A percentile compares a stretch with the other conserved stretches of the same genome.
phyloP scores from a whole-genome alignment of 2,797 vertebrate species.

The Myotis daubentonii region DNA sequence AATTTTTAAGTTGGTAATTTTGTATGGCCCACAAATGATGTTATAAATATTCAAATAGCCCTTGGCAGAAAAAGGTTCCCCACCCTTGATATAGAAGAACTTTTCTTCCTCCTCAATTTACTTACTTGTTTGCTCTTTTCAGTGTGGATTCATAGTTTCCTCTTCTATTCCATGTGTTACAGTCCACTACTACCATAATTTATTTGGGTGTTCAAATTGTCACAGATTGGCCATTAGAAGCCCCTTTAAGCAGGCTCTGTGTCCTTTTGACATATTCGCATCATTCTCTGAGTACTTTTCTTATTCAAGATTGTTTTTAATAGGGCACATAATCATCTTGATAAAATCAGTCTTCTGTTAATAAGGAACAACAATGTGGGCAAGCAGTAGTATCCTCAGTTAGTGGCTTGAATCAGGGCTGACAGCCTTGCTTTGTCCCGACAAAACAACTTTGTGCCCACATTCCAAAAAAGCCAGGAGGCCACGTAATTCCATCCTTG shows the following conservation, averaged over 20 bases:
- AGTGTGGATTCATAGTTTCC: neutral
- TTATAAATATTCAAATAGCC: too few relatives aligned
- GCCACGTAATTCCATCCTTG: neutral
- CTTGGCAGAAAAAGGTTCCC: too few relatives aligned
- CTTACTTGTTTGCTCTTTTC: neutral
- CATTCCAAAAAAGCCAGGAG: neutral
- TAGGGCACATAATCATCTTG: neutral
- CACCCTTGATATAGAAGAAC: too few relatives aligned
- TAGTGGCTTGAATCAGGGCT: neutral
- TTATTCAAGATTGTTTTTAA: neutral
- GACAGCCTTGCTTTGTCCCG: constrained; percentile 11
- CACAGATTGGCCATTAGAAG: neutral
- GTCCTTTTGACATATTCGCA: neutral
- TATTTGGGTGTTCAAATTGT: neutral
- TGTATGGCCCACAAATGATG: too few relatives aligned
- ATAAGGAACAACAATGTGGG: neutral
- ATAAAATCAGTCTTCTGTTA: constrained; percentile 6
- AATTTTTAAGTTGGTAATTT: too few relatives aligned
- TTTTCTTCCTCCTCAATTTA: too few relatives aligned
- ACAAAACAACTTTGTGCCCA: neutral
- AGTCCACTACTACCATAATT: neutral
- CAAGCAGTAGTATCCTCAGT: neutral
- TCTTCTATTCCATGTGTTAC: neutral
- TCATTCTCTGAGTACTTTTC: neutral
- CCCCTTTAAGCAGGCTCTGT: neutral